phyloP scores from a whole-genome alignment of 2,113 vertebrate genomes.

The Pao palembangensis region DNA sequence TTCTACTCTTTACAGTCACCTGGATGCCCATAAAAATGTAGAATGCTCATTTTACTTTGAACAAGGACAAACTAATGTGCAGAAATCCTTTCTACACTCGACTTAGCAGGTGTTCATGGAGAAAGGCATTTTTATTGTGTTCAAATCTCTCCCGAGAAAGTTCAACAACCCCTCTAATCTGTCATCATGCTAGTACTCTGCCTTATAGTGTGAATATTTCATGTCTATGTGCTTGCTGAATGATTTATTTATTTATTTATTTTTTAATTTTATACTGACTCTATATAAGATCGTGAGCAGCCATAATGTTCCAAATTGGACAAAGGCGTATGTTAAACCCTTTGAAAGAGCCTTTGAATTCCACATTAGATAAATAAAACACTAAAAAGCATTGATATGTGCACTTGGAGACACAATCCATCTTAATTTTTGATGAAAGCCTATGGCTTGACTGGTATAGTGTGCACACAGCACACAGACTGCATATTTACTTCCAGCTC shows the following conservation, averaged over 20 bases:
- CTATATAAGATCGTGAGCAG: neutral
- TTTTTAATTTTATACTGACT: too few species aligned
- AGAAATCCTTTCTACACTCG: neutral
- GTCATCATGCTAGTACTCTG: neutral
- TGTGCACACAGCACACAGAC: constrained; percentile 64
- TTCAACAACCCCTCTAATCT: neutral
- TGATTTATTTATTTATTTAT: too few species aligned
- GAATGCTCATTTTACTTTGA: neutral
- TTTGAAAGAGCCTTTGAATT: constrained; percentile 44
- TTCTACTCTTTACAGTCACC: too few species aligned
- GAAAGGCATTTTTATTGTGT: neutral
- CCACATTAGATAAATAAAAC: constrained; percentile 60
- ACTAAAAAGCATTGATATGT: constrained; percentile 45
- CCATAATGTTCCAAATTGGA: constrained; percentile 18
- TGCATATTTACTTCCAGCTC: constrained; percentile 79
- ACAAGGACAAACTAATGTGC: too few species aligned
- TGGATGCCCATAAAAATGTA: too few species aligned
- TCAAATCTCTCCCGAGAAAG: neutral
- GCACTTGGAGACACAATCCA: constrained; percentile 64
- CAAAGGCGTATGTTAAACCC: constrained; percentile 20
- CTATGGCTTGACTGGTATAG: constrained; percentile 57
- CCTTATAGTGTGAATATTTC: too few species aligned
- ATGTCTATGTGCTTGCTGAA: too few species aligned
- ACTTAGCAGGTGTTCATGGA: neutral
- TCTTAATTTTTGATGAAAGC: constrained; percentile 72